Evolutionary conservation across 2,113 vertebrate genomes (phyloP).

Genomic region (Gallinago undulata): DNA sequence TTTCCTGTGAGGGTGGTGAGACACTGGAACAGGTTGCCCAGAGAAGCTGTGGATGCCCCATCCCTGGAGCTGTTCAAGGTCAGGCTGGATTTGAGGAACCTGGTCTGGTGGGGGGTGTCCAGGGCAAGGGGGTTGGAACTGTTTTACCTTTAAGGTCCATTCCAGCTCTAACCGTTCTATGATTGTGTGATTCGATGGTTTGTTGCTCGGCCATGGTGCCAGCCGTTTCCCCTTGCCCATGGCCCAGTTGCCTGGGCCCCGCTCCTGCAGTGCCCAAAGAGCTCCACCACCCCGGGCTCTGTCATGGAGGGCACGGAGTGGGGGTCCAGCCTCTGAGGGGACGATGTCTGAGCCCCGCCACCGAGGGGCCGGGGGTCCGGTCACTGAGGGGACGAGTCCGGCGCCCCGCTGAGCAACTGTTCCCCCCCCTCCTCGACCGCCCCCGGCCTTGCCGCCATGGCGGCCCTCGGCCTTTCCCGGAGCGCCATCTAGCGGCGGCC

Average conservation of each 20-base stretch:
- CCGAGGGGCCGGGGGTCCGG: fast-evolving
- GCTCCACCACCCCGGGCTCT: background rate
- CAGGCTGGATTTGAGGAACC: background rate
- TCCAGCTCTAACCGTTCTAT: background rate
- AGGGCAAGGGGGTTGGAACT: background rate
- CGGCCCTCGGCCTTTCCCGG: background rate
- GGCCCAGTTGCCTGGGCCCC: no score
- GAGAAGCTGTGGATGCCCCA: background rate
- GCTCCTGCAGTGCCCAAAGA: fast-evolving
- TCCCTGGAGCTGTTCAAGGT: background rate
- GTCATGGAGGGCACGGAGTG: fast-evolving
- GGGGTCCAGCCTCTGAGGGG: no score
- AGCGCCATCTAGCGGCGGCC: conserved; percentile 20
- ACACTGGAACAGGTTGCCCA: background rate
- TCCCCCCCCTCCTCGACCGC: no score
- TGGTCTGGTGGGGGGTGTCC: background rate
- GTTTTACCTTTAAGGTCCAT: background rate
- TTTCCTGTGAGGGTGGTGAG: background rate
- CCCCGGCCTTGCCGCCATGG: background rate
- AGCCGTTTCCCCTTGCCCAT: fast-evolving
- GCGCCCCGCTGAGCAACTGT: no score
- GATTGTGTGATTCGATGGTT: background rate
- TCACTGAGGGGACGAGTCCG: background rate
- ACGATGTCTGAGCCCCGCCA: background rate
- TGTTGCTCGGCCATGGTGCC: background rate